phyloP scores from a whole-genome alignment of 1,140 invertebrate species.

The Bombus breviceps region DNA sequence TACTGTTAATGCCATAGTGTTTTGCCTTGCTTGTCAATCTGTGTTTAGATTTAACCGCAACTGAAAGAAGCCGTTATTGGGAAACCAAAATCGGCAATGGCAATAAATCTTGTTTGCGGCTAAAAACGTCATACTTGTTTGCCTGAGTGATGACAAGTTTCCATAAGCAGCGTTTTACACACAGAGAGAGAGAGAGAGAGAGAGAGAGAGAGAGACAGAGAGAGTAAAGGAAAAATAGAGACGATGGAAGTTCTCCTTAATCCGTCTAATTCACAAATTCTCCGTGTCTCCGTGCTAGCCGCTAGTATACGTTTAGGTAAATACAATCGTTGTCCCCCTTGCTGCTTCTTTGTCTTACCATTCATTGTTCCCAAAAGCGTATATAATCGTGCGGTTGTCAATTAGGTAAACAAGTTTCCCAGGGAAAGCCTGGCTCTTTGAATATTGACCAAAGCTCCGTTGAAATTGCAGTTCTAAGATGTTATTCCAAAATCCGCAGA shows the following conservation, averaged over 20 bases:
- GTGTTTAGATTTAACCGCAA: too few relatives aligned
- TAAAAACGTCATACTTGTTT: constrained; percentile 67
- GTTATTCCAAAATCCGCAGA: background rate
- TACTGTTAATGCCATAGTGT: fast-evolving
- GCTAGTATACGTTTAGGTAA: background rate
- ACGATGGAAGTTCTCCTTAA: constrained; percentile 17
- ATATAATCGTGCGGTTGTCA: background rate
- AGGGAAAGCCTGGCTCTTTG: fast-evolving
- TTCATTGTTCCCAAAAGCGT: constrained; percentile 9
- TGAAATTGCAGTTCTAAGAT: constrained; percentile 33
- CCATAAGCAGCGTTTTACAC: background rate
- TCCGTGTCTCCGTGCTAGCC: background rate
- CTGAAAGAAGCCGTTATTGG: too few relatives aligned
- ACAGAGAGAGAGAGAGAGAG: fast-evolving
- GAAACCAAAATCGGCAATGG: background rate
- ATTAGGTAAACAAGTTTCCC: background rate
- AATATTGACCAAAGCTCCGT: background rate
- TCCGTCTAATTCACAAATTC: constrained; percentile 51
- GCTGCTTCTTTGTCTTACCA: fast-evolving
- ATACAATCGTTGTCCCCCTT: background rate
- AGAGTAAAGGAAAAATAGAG: too few relatives aligned
- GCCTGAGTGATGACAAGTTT: constrained; percentile 61
- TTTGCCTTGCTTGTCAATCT: fast-evolving
- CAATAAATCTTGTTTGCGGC: constrained; percentile 70
- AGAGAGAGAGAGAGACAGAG: too few relatives aligned